Evolutionary conservation across 2,113 vertebrate species (phyloP), one percentile per base, ranked within the genome.

Genomic region (Peucedramus taeniatus): DNA sequence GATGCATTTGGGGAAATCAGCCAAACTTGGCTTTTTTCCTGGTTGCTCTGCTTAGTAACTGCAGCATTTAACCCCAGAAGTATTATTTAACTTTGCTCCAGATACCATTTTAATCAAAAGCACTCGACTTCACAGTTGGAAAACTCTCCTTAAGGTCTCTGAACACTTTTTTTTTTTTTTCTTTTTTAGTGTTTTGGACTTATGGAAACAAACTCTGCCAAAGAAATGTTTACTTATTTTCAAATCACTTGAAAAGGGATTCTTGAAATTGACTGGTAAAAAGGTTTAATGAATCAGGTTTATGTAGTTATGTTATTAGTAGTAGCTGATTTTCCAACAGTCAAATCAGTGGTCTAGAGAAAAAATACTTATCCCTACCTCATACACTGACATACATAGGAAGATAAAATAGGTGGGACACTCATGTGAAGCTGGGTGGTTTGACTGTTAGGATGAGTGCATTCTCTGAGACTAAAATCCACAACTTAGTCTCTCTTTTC

Each of bases 1-100:
- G 96, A 96, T 97, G 83, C 95, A 97, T 97, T 98, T 68, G 96
- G 97, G 97, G 97, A 98, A 98, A 97, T 97, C 96, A 97, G 86
- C 94, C 83, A 95, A 61, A 95, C 82, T 97, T 98, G 97, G 95
- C 97, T 94, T 95, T 97, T 93, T 95, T 97, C 97, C 96, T 97
- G 83, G 95, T 91, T 50, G 91, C 94, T 97, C 79, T 96, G 75
- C 93, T 96, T 94, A 94, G 86, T 70, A 97, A 83, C 86, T 93
- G 95, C 94, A 90, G 65, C 66, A 22, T 21, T 87, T 98, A 95
- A 97, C 94, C 97, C 96, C 91, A 95, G 68, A 96, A 96, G 91
- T 95, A 80, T 97, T 97, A 90, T 84, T 96, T 97, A 96, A 97
- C 91, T 97, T 93, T 96, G 92, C 96, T 97, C 89, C 40, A 96